A percentile compares a stretch with the other conserved stretches of the same genome.
These are phyloP conservation scores for Drosophila mettleri DNA, from an alignment of 2,888 invertebrate species.

Conservation along the genomic window DNA sequence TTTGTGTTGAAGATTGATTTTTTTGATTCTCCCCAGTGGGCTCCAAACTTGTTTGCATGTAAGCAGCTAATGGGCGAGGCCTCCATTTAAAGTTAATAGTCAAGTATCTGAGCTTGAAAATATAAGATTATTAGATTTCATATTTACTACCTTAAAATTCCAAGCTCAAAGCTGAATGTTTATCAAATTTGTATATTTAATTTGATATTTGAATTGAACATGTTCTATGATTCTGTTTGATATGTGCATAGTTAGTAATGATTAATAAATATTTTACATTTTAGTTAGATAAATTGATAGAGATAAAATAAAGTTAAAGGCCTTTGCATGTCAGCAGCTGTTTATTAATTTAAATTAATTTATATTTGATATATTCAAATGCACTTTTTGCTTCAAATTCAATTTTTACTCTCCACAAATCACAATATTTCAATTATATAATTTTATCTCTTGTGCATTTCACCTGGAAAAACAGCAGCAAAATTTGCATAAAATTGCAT, in stretches of 20 bases:
- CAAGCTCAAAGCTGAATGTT: too few relatives aligned
- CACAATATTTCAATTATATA: conserved; percentile 1
- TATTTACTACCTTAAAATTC: too few relatives aligned
- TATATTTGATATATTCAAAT: conserved; percentile 30
- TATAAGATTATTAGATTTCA: too few relatives aligned
- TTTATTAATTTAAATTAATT: neutral
- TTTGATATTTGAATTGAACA: too few relatives aligned
- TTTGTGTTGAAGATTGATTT: conserved; percentile 31
- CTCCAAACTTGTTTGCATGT: conserved; percentile 20
- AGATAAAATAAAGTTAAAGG: too few relatives aligned
- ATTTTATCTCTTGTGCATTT: neutral
- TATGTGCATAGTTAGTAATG: too few relatives aligned
- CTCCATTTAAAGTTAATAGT: conserved; percentile 8
- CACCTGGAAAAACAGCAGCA: neutral
- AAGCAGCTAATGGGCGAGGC: conserved; percentile 4
- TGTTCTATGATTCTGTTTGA: too few relatives aligned
- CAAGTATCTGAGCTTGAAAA: too few relatives aligned
- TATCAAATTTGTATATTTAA: too few relatives aligned
- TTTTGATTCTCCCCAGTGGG: conserved; percentile 11
- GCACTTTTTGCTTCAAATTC: neutral
- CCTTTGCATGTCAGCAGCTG: too few relatives aligned
- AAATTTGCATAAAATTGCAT: conserved; percentile 67
- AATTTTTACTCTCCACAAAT: neutral
- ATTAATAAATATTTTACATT: neutral
- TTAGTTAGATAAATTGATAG: too few relatives aligned